These are phyloP conservation scores for Chionomys nivalis DNA, from an alignment of 2,113 vertebrate genomes.

Conservation along the genomic window DNA sequence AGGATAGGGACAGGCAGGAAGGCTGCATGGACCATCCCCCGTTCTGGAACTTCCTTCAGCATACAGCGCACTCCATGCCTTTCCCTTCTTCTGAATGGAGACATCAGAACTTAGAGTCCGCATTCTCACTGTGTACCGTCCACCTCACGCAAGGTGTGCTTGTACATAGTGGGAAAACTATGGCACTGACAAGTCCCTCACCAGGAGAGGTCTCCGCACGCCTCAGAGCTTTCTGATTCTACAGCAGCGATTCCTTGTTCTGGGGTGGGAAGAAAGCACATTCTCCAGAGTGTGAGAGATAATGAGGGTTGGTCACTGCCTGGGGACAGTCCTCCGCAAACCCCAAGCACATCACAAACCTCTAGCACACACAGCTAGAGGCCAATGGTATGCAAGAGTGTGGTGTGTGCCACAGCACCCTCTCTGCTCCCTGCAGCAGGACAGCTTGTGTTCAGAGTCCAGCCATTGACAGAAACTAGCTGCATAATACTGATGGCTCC, in stretches of 20 bases:
- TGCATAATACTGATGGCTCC: slow-evolving; percentile 71
- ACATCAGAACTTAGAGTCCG: neutral
- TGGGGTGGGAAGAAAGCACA: neutral
- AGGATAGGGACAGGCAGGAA: neutral
- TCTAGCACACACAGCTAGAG: no score
- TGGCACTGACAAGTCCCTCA: neutral
- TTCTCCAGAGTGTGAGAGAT: neutral
- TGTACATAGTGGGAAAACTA: neutral
- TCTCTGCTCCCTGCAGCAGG: neutral
- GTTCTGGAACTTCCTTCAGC: neutral
- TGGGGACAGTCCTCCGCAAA: neutral
- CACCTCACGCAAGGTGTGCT: neutral
- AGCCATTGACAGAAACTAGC: neutral
- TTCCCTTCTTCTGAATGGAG: neutral
- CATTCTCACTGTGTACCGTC: neutral
- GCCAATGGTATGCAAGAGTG: rapidly evolving
- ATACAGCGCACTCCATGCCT: neutral
- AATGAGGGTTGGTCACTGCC: neutral
- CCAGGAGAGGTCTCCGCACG: neutral
- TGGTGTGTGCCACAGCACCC: neutral
- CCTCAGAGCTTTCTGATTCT: neutral
- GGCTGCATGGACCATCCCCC: neutral
- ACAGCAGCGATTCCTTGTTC: neutral
- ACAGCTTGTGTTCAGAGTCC: neutral
- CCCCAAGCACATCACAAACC: neutral